phyloP scores from a whole-genome alignment of 2,888 invertebrate genomes.

The Heterodera filipjevi region DNA sequence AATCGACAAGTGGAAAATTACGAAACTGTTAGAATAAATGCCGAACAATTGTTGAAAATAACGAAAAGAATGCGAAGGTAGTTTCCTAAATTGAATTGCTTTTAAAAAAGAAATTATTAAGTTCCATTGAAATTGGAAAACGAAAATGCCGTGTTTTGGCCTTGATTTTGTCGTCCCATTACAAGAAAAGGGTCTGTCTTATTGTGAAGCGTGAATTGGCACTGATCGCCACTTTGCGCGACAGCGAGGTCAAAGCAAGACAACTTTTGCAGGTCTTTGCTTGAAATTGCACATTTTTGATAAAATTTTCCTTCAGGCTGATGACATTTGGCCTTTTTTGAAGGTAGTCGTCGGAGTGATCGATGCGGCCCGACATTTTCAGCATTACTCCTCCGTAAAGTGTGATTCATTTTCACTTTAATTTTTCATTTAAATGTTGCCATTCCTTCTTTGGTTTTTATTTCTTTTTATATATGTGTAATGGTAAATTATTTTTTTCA shows the following conservation, averaged over 20 bases:
- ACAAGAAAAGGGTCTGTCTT: background rate
- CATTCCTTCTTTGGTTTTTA: background rate
- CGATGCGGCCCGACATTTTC: conserved; percentile 45
- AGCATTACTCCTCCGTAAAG: conserved; percentile 47
- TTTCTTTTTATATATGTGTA: background rate
- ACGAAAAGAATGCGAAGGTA: conserved; percentile 41
- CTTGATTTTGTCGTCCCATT: background rate
- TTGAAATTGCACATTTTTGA: background rate
- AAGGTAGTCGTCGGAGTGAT: conserved; percentile 36
- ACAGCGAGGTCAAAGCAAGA: conserved; percentile 24
- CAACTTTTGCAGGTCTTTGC: background rate
- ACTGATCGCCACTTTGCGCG: background rate
- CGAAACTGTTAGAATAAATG: conserved; percentile 36
- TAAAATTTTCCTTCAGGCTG: conserved; percentile 40
- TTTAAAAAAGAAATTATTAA: background rate
- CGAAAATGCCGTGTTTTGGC: background rate
- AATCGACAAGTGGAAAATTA: conserved; percentile 41
- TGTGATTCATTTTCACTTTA: background rate
- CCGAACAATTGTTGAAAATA: conserved; percentile 33
- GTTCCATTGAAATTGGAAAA: background rate
- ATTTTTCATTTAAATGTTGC: background rate
- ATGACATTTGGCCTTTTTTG: conserved; percentile 49
- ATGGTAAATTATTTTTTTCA: conserved; percentile 5
- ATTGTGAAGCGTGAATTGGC: background rate
- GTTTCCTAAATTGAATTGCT: background rate